A percentile compares a stretch with the other conserved stretches of the same genome.
Conservation (phyloP, 2,888 invertebrate genomes). For the Kuschelorhynchus macadamiae region DNA sequence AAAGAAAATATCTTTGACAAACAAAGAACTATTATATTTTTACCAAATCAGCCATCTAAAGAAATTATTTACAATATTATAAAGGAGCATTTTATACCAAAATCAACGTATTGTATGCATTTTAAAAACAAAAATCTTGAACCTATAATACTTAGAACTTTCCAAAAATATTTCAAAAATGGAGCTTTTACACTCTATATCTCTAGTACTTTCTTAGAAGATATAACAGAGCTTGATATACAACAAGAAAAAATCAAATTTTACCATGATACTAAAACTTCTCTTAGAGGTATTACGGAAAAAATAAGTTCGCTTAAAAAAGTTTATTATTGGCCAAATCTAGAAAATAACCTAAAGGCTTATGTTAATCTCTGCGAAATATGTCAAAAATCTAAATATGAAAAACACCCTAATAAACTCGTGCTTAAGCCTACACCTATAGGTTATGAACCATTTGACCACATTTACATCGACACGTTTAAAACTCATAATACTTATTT, state of each 20-base stretch:
- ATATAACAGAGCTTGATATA: slow-evolving; percentile 3
- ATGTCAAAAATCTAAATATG: slow-evolving; percentile 29
- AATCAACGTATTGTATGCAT: too few relatives aligned
- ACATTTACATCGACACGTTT: slow-evolving; percentile 1
- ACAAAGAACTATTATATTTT: not conserved
- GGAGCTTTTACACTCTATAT: slow-evolving; percentile 1
- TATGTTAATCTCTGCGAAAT: slow-evolving; percentile 14
- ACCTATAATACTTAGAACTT: too few relatives aligned
- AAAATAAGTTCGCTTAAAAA: slow-evolving; percentile 19
- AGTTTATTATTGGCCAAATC: slow-evolving; percentile 20
- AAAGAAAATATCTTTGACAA: not conserved
- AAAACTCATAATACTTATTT: not conserved
- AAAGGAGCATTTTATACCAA: too few relatives aligned
- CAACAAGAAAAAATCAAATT: slow-evolving; percentile 20
- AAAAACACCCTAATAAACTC: slow-evolving; percentile 35
- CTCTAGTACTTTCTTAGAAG: not conserved
- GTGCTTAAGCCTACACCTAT: slow-evolving; percentile 23
- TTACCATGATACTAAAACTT: slow-evolving; percentile 27
- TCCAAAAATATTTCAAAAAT: slow-evolving; percentile 11
- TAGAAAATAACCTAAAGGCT: slow-evolving; percentile 11
- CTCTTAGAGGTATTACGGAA: slow-evolving; percentile 22
- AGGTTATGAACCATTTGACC: slow-evolving; percentile 4
- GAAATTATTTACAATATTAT: too few relatives aligned
- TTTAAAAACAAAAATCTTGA: too few relatives aligned
- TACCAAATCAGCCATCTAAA: too few relatives aligned